phyloP scores from a whole-genome alignment of 2,888 invertebrate species.

The Leucoptera coffeella region DNA sequence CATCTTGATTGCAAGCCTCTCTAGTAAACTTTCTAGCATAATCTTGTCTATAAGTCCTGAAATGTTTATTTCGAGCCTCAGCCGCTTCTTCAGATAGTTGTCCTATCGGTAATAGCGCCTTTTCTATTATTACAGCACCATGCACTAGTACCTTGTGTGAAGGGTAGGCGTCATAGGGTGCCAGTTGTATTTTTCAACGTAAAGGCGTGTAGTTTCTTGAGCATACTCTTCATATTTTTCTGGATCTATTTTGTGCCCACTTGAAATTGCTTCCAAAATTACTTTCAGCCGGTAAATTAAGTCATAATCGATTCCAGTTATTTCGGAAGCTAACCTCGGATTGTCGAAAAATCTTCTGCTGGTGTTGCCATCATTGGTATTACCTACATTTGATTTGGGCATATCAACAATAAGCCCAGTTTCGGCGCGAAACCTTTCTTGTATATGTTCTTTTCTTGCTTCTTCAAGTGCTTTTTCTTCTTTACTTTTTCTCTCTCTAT shows the following conservation, averaged over 20 bases:
- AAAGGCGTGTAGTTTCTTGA: conserved; percentile 10
- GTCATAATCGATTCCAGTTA: conserved; percentile 12
- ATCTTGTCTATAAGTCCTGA: conserved; percentile 7
- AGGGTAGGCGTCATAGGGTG: too few relatives aligned
- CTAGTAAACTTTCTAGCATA: conserved; percentile 3
- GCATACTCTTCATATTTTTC: conserved; percentile 9
- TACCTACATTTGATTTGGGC: conserved; percentile 13
- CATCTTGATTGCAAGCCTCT: conserved; percentile 3
- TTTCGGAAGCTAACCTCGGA: conserved; percentile 11
- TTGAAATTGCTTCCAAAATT: conserved; percentile 12
- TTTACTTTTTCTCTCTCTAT: conserved; percentile 8
- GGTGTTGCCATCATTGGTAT: conserved; percentile 14
- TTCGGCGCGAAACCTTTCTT: conserved; percentile 8
- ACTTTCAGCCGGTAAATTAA: conserved; percentile 12
- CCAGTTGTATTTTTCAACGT: conserved; percentile 13
- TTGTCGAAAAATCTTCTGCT: conserved; percentile 13
- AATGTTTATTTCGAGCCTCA: conserved; percentile 12
- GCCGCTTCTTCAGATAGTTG: conserved; percentile 11
- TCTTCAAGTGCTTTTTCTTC: conserved; percentile 6
- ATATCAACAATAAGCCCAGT: conserved; percentile 13
- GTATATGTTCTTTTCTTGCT: conserved; percentile 7
- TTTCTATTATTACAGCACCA: conserved; percentile 1
- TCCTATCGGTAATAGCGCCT: conserved; percentile 11
- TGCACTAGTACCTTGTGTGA: background rate
- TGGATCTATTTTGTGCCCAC: conserved; percentile 9